Base-by-base conservation (phyloP, 1,140 invertebrate species). In the Acyrthosiphon pisum region DNA sequence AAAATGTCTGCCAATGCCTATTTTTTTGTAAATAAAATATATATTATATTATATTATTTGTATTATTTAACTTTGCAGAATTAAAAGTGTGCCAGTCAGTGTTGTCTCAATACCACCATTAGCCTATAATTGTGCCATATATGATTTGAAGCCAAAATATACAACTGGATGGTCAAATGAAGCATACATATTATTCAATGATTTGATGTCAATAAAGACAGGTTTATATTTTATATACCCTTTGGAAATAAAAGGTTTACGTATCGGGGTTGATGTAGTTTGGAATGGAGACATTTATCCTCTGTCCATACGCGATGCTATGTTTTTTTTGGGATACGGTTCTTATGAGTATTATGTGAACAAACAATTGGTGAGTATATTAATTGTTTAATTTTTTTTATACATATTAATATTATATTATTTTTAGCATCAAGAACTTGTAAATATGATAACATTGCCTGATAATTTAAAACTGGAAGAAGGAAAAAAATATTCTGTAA, bases 291-390 rank as follows among this genome's bases (percentile, higher is more conserved):
- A 93, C 1, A 30, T 60, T 50, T 88, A 90, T 90, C 86, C 88
- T 26, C 30, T 95, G 87, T 95, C 95, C 20, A 94, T 96, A n/a
- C 94, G 95, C 8, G 95, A 96, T 89, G 94, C 94, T 50, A 93
- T 95, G 53, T 94, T 95, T 37, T 95, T 94, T 41, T 89, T 94
- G 18, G 94, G 94, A 53, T 89, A 94, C 48, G 95, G 94, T 1
- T 93, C 90, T 83, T 94, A 93, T 35, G 68, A 93, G 8, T 93
- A 93, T 6, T 86, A 84, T 35, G 89, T 94, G 14, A 87, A 88
- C 23, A 8, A 41, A n/a, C 8, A 3, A 18, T 22, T 86, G 7
- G 81, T 93, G 23, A 93, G 48, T 30, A n/a, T 88, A 37, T 50
- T n/a, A 30, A 35, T 9, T 68, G 1, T 35, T 44, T n/a, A 89